Base-by-base conservation (phyloP, 2,113 vertebrate genomes). In the Carollia perspicillata region DNA sequence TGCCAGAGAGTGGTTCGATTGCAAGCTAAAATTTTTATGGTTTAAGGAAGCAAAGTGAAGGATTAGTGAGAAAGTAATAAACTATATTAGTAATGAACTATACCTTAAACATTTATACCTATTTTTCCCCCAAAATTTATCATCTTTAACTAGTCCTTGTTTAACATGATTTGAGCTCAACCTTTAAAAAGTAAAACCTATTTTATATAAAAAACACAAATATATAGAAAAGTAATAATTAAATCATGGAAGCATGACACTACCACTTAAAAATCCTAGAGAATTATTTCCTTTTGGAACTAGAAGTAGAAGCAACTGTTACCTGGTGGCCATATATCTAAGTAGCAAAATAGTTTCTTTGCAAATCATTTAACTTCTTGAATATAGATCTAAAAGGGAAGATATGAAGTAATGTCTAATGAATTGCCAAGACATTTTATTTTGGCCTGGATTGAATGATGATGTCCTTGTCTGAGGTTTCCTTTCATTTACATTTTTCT, bases 201-300 rank as follows among this genome's bases (percentile, higher is more conserved):
- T 88, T 37, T 65, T 84, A 77, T 77, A 68, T 72, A 85, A 42
- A 90, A 85, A 84, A 63, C 35, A 77, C 86, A 89, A 93, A 88
- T 47, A 92, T 7, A 63, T 22, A 75, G n/a, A 53, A 63, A 96
- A 89, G 58, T 42, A 44, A 84, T 72, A 51, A 69, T 47, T 80
- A 72, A 89, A 74, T 51, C 17, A 47, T 22, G 14, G 23, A 94
- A 9, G 37, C 51, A 65, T 6, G 60, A n/a, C 49, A 71, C 26
- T 51, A 71, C 16, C 17, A 37, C 53, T 75, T 84, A 93, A 49
- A 94, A 95, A 72, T 75, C 65, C 42, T 69, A 75, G 35, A 53
- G 55, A 53, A 86, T 26, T 7, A 35, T 79, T 86, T 78, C 37
- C 35, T 83, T 83, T 60, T 53, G 49, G 28, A 92, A 81, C 16